Evolutionary conservation across 2,888 invertebrate species (phyloP).

Genomic region (Halictus quadricinctus): DNA sequence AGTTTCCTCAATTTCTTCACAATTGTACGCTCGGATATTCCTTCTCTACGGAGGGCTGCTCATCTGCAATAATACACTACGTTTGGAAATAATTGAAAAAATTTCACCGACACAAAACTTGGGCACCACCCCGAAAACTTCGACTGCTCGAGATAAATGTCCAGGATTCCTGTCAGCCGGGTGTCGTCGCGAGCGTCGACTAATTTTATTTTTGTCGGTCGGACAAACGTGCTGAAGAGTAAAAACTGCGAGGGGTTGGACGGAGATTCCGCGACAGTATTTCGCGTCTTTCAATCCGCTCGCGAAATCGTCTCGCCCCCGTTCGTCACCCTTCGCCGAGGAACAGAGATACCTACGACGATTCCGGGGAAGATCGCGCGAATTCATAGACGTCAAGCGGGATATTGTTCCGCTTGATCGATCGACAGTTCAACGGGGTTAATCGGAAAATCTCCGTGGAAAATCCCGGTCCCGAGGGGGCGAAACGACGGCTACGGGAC

Average conservation of each 20-base stretch:
- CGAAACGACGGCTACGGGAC: conserved; percentile 41
- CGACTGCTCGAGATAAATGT: too few relatives aligned
- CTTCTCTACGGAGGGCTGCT: too few relatives aligned
- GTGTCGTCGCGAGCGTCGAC: too few relatives aligned
- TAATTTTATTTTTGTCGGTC: too few relatives aligned
- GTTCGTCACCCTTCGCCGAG: neutral
- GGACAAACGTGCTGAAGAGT: neutral
- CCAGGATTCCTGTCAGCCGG: too few relatives aligned
- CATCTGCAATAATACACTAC: too few relatives aligned
- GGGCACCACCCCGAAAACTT: too few relatives aligned
- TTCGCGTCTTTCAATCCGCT: conserved; percentile 9
- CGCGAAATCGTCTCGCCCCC: neutral
- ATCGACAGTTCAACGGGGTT: conserved; percentile 65
- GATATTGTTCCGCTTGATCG: conserved; percentile 63
- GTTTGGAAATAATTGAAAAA: too few relatives aligned
- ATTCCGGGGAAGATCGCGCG: conserved; percentile 38
- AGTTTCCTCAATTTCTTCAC: too few relatives aligned
- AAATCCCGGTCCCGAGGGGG: conserved; percentile 52
- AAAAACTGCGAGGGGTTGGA: neutral
- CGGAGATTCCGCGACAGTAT: neutral
- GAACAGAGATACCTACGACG: conserved; percentile 21
- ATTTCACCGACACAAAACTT: too few relatives aligned
- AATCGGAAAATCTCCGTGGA: conserved; percentile 69
- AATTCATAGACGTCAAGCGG: conserved; percentile 55
- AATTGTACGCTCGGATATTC: too few relatives aligned